phyloP scores from a whole-genome alignment of 2,888 invertebrate genomes.

The Apodemia duryi region DNA sequence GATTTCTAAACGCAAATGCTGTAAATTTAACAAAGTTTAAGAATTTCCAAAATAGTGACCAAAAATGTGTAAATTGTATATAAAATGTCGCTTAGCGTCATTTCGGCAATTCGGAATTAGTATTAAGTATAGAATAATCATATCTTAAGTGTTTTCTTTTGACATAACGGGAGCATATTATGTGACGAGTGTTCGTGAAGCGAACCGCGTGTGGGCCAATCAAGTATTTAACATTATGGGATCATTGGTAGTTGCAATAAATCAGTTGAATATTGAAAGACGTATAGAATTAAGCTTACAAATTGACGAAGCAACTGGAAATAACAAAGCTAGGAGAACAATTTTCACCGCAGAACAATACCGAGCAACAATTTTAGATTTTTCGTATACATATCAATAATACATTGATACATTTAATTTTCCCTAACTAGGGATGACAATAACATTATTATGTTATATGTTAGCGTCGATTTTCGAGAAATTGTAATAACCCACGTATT shows the following conservation, averaged over 20 bases:
- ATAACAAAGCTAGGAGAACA: slow-evolving; percentile 16
- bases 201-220: slow-evolving; percentile 20
- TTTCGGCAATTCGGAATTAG: slow-evolving; percentile 26
- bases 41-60: slow-evolving; percentile 64
- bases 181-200: slow-evolving; percentile 20
- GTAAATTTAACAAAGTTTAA: slow-evolving; percentile 16
- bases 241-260: slow-evolving; percentile 20
- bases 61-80: slow-evolving; percentile 53
- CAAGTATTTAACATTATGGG: slow-evolving; percentile 18
- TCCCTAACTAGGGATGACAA: slow-evolving; percentile 15
- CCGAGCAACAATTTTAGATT: slow-evolving; percentile 33
- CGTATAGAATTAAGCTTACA: slow-evolving; percentile 15
- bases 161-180: slow-evolving; percentile 53
- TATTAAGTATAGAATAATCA: slow-evolving; percentile 67
- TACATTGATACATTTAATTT: slow-evolving; percentile 14
- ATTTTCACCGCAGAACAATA: slow-evolving; percentile 12
- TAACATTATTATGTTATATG: background rate
- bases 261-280: slow-evolving; percentile 7
- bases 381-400: slow-evolving; percentile 65
- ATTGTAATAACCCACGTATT: background rate
- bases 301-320: slow-evolving; percentile 11
- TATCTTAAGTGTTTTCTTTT: slow-evolving; percentile 64
- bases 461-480: background rate
- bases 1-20: slow-evolving; percentile 8
- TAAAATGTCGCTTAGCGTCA: slow-evolving; percentile 37